Conservation (phyloP, 1,140 invertebrate species). For the Lepeophtheirus salmonis region DNA sequence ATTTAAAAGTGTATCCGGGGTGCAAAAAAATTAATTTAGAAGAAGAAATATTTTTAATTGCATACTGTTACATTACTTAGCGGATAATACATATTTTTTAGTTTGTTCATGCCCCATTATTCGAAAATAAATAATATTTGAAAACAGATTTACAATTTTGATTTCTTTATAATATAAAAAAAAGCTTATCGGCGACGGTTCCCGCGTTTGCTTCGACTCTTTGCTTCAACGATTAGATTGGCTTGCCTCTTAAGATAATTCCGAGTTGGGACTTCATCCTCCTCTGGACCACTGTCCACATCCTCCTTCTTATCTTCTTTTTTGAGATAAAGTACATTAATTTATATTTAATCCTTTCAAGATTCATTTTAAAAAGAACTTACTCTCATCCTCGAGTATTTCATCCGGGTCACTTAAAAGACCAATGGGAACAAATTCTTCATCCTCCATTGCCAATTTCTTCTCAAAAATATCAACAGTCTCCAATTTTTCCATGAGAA, state of each 20-base stretch:
- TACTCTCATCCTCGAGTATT: neutral
- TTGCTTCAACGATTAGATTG: conserved; percentile 18
- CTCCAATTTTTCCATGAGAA: conserved; percentile 8
- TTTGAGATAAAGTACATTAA: neutral
- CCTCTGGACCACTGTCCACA: conserved; percentile 17
- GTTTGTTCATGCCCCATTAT: no score
- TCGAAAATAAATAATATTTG: no score
- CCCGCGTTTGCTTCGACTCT: conserved; percentile 16
- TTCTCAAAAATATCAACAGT: conserved; percentile 6
- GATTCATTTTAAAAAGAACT: neutral
- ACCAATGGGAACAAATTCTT: conserved; percentile 13
- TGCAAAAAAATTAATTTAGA: no score
- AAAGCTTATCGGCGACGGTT: conserved; percentile 1
- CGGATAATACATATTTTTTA: no score
- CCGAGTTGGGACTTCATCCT: conserved; percentile 17
- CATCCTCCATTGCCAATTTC: conserved; percentile 17
- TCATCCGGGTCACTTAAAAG: neutral
- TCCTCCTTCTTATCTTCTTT: conserved; percentile 13
- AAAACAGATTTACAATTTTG: no score
- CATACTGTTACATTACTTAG: no score
- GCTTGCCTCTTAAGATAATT: conserved; percentile 14
- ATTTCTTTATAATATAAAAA: neutral
- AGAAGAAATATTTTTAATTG: no score
- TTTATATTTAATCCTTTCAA: neutral
- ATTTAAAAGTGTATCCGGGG: no score